Evolutionary conservation across 2,113 vertebrate species (phyloP).

Genomic region (Urocynchramus pylzowi): DNA sequence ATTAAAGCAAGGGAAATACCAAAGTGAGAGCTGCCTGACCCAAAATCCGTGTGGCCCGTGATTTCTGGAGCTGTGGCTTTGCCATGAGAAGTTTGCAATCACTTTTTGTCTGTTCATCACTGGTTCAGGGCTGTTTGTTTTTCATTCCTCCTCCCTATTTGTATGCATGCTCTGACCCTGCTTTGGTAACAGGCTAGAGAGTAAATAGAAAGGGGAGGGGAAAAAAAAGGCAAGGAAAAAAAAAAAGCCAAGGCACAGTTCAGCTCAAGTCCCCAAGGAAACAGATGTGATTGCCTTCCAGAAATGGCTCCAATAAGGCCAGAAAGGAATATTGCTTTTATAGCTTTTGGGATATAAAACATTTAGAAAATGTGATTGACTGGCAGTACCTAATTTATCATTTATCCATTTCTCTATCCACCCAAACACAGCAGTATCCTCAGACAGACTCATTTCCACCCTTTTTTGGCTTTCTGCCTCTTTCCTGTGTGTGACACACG

Average conservation of each 20-base stretch:
- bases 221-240: background rate
- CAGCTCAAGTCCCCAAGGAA: conserved; percentile 70
- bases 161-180: conserved; percentile 68
- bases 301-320: conserved; percentile 77
- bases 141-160: conserved; percentile 44
- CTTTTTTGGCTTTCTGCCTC: background rate
- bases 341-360: conserved; percentile 80
- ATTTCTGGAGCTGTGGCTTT: background rate
- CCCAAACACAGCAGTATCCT: background rate
- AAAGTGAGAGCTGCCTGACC: background rate
- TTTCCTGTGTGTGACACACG: rapidly evolving
- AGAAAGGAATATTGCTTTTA: conserved; percentile 81
- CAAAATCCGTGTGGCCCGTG: background rate
- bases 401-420: conserved; percentile 41
- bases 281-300: conserved; percentile 76
- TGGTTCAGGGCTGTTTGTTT: background rate
- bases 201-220: conserved; percentile 68
- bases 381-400: conserved; percentile 73
- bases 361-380: conserved; percentile 78
- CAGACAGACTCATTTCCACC: background rate
- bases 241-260: conserved; percentile 54
- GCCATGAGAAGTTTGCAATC: background rate
- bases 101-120: background rate
- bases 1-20: rapidly evolving
- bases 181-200: conserved; percentile 58